Conservation (phyloP, 1,140 invertebrate species). For the Arctopsyche grandis region DNA sequence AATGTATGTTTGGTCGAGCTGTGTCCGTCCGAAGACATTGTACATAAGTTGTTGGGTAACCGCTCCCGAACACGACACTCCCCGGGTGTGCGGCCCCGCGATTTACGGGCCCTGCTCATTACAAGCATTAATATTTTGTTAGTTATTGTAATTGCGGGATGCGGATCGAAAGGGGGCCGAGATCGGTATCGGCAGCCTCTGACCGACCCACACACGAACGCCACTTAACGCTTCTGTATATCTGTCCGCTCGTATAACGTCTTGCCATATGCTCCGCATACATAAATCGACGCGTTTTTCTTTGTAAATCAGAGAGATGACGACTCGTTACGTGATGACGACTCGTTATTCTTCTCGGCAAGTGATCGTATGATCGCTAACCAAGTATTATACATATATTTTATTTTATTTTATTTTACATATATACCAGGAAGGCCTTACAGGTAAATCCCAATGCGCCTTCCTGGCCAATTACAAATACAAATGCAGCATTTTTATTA, state of each 20-base stretch:
- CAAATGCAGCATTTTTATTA: too few relatives aligned
- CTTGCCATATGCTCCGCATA: background rate
- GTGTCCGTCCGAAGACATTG: slow-evolving; percentile 10
- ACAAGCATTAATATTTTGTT: slow-evolving; percentile 53
- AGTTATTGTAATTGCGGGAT: slow-evolving; percentile 49
- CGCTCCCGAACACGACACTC: slow-evolving; percentile 50
- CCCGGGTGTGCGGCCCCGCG: slow-evolving; percentile 37
- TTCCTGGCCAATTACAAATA: too few relatives aligned
- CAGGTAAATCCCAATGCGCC: too few relatives aligned
- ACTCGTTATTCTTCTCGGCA: too few relatives aligned
- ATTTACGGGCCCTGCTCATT: slow-evolving; percentile 52
- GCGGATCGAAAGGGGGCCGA: slow-evolving; percentile 30
- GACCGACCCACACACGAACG: slow-evolving; percentile 1
- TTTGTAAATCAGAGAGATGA: background rate
- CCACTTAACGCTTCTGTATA: background rate
- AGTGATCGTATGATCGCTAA: too few relatives aligned
- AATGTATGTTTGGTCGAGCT: background rate
- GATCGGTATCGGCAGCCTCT: background rate
- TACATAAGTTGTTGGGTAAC: slow-evolving; percentile 46
- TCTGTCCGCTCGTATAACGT: background rate
- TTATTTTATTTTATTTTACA: too few relatives aligned
- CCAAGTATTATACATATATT: too few relatives aligned
- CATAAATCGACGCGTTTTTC: background rate
- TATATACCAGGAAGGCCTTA: too few relatives aligned
- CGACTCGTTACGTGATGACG: too few relatives aligned